Percentiles rank a stretch among this genome's conserved stretches.
Evolutionary conservation across 2,888 invertebrate genomes (phyloP).

Genomic region (Phlogophora meticulosa): DNA sequence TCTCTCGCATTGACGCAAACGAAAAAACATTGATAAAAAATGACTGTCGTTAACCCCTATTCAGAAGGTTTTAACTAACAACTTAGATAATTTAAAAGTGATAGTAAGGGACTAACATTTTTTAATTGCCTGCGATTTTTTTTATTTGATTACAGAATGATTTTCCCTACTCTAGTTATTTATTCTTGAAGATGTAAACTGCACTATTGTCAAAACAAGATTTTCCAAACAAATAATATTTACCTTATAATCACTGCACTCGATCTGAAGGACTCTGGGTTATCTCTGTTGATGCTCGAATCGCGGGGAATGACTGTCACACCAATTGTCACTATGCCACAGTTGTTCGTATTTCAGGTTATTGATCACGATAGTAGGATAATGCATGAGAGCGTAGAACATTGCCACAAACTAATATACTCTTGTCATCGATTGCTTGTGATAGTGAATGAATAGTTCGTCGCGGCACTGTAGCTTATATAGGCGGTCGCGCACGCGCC

Average conservation of each 20-base stretch:
- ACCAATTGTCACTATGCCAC: slow-evolving; percentile 90
- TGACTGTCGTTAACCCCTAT: slow-evolving; percentile 56
- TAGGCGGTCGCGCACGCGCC: slow-evolving; percentile 79
- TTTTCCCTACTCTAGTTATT: neutral
- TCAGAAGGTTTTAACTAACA: neutral
- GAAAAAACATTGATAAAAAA: slow-evolving; percentile 71
- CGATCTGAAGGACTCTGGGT: slow-evolving; percentile 75
- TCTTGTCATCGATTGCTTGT: slow-evolving; percentile 84
- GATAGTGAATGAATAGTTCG: slow-evolving; percentile 82
- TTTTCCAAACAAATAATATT: slow-evolving; percentile 81
- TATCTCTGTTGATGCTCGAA: slow-evolving; percentile 89
- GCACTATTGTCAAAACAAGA: slow-evolving; percentile 38
- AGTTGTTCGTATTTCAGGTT: slow-evolving; percentile 86
- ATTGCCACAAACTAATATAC: slow-evolving; percentile 88
- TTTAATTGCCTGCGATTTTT: too few relatives aligned
- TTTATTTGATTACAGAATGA: neutral
- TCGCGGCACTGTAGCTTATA: slow-evolving; percentile 75
- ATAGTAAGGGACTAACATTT: neutral
- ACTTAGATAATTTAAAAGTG: neutral
- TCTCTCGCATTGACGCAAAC: slow-evolving; percentile 76
- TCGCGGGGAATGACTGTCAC: slow-evolving; percentile 87
- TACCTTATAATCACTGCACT: slow-evolving; percentile 85
- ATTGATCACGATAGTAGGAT: slow-evolving; percentile 79
- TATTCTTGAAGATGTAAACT: slow-evolving; percentile 3
- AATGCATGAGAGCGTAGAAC: slow-evolving; percentile 88